phyloP scores from a whole-genome alignment of 1,140 invertebrate species.

The Drosophila lowei region DNA sequence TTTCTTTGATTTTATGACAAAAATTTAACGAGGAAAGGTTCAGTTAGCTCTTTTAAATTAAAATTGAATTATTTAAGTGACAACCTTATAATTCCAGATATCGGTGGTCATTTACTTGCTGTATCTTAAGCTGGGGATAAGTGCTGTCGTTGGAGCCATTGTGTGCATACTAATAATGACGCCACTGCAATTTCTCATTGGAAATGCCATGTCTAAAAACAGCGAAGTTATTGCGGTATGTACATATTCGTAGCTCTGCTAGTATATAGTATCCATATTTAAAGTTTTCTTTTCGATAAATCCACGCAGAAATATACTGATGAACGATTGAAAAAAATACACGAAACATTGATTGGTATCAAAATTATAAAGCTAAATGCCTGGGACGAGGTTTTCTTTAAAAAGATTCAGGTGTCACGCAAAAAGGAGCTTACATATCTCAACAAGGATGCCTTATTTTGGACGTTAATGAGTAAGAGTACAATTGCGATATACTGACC shows the following conservation, averaged over 20 bases:
- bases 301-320: slow-evolving; percentile 87
- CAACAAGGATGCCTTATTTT: slow-evolving; percentile 89
- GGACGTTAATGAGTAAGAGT: slow-evolving; percentile 88
- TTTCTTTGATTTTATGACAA: too few species aligned
- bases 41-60: slow-evolving; percentile 3
- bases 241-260: slow-evolving; percentile 13
- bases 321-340: slow-evolving; percentile 89
- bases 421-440: slow-evolving; percentile 89
- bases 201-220: slow-evolving; percentile 88
- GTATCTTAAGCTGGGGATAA: slow-evolving; percentile 90
- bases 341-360: slow-evolving; percentile 92
- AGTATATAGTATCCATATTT: neutral
- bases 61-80: neutral
- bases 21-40: too few species aligned
- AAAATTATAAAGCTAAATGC: slow-evolving; percentile 92
- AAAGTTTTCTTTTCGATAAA: neutral
- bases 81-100: slow-evolving; percentile 85
- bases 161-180: slow-evolving; percentile 88
- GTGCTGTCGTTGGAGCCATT: slow-evolving; percentile 90
- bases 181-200: slow-evolving; percentile 89
- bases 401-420: slow-evolving; percentile 87
- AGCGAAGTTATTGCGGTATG: slow-evolving; percentile 87
- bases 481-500: neutral
- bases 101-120: slow-evolving; percentile 88
- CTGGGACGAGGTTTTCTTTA: slow-evolving; percentile 90